These are phyloP conservation scores for Sturnira hondurensis DNA, from an alignment of 2,113 vertebrate genomes.

Conservation along the genomic window DNA sequence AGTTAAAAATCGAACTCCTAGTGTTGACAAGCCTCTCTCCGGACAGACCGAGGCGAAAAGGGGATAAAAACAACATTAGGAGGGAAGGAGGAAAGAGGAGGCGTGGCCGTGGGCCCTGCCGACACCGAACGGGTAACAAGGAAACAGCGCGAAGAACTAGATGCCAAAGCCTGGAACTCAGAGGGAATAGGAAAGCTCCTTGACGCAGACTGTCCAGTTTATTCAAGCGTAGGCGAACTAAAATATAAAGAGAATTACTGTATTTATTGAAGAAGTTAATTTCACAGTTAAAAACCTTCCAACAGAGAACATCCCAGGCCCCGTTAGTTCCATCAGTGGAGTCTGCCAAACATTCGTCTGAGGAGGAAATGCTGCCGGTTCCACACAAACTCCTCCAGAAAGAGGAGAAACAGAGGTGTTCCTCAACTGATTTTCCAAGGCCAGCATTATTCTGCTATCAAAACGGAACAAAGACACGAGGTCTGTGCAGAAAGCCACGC, in stretches of 20 bases:
- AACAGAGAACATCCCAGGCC: not conserved
- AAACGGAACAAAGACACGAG: not conserved
- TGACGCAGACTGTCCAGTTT: not conserved
- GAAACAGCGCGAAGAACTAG: not conserved
- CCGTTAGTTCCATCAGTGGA: not conserved
- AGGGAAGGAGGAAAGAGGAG: not conserved
- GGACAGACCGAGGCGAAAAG: not conserved
- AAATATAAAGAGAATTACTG: not conserved
- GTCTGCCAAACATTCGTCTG: not conserved
- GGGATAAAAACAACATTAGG: not conserved
- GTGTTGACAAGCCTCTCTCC: not conserved
- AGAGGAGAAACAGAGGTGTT: not conserved
- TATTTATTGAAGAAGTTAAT: not conserved
- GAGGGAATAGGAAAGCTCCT: not conserved
- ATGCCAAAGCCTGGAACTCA: not conserved
- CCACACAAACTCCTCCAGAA: not conserved
- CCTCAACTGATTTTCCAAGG: not conserved
- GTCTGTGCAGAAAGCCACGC: too few relatives aligned
- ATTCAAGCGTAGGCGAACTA: not conserved
- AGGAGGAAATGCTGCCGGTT: not conserved
- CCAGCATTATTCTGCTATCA: not conserved
- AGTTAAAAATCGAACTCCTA: not conserved
- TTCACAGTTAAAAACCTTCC: not conserved
- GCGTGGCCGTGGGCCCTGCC: accelerated
- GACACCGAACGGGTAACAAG: not conserved